Percentiles rank a stretch among this genome's conserved stretches.
phyloP scores from a whole-genome alignment of 2,113 vertebrate genomes.

The Clupea harengus region DNA sequence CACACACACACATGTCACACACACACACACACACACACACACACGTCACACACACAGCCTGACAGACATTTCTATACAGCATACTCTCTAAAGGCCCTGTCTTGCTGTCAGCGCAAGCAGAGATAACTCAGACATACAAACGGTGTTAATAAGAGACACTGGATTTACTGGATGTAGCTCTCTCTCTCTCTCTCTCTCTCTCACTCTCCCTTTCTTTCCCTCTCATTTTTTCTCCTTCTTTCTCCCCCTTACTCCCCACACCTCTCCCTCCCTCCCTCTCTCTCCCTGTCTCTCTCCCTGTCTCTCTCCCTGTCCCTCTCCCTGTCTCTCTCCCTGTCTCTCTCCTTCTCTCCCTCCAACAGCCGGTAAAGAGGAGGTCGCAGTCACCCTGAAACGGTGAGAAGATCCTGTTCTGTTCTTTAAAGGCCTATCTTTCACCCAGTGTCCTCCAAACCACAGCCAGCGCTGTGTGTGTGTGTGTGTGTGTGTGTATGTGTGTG shows the following conservation, averaged over 20 bases:
- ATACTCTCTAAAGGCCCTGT: too few species aligned
- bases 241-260: background rate
- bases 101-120: too few species aligned
- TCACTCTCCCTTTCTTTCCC: background rate
- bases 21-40: slow-evolving; percentile 13
- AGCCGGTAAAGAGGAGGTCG: slow-evolving; percentile 42
- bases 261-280: background rate
- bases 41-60: background rate
- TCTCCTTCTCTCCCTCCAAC: slow-evolving; percentile 50
- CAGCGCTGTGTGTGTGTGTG: background rate
- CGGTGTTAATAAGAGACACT: background rate
- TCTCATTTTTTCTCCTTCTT: background rate
- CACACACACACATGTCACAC: background rate
- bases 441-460: slow-evolving; percentile 30
- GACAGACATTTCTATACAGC: too few species aligned
- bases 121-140: too few species aligned
- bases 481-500: background rate
- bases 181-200: background rate
- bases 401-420: slow-evolving; percentile 55
- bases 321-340: slow-evolving; percentile 51
- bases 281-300: slow-evolving; percentile 46
- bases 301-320: slow-evolving; percentile 54
- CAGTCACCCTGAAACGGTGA: slow-evolving; percentile 51
- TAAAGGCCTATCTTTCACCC: slow-evolving; percentile 53
- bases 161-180: background rate